Base-by-base conservation (phyloP, 2,113 vertebrate species). In the Tragelaphus buxtoni region DNA sequence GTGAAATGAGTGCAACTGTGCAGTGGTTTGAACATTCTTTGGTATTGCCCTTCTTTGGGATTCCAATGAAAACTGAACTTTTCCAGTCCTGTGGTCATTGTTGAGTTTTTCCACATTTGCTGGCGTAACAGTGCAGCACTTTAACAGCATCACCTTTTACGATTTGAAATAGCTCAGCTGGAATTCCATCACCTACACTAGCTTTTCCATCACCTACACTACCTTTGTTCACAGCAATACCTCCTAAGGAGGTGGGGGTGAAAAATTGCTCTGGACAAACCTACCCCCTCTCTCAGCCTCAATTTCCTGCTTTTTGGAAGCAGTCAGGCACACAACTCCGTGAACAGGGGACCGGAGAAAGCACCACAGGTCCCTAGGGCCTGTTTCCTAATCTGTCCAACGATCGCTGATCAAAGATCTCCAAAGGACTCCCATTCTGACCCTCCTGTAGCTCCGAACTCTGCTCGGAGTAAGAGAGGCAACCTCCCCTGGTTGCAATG, bases 381-480 rank as follows among this genome's bases (percentile, higher is more conserved):
- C 13, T 20, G 4, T 51, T 17, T 18, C 65, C 53, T 55, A 32
- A 26, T 2, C 3, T 18, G 39, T 12, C 45, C 49, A 28, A 24
- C 51, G 20, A 81, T 81, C 18, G 7, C 3, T 0, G 0, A 2
- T 28, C 22, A 2, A 9, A 0, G 0, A 45, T 9, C 4, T 18
- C 2, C 2, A 16, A 5, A n/a, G 4, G 3, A 20, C 88, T 35
- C 45, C 11, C 3, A 12, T 16, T 2, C 4, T 4, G 1, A 18
- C 1, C 0, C 28, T 6, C 7, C 0, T 3, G 1, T 14, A 0
- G 0, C 24, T 63, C 5, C 1, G 1, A 39, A 17, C 12, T 4
- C 30, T 1, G 14, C 35, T 69, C 18, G 63, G 8, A 65, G 18
- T 10, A 5, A 39, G 4, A 4, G 53, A 77, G n/a, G 22, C 11